phyloP scores from a whole-genome alignment of 2,797 vertebrate species.

The Tangara arthus region DNA sequence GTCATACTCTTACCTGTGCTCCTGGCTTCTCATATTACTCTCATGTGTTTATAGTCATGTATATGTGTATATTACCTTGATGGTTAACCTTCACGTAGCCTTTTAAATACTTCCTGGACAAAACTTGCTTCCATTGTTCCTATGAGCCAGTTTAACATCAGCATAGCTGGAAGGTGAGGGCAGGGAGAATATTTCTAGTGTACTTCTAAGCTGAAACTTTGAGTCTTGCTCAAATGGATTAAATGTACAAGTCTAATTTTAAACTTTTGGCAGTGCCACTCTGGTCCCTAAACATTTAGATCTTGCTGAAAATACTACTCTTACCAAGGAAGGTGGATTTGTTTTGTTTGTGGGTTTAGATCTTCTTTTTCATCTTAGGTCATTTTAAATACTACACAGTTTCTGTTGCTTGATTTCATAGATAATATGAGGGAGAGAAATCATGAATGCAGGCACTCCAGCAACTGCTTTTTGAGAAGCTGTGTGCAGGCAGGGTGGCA shows the following conservation, averaged over 20 bases:
- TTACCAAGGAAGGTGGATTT: not conserved
- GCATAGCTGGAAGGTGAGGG: not conserved
- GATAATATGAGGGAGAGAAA: not conserved
- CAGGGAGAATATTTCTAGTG: not conserved
- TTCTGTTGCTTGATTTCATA: not conserved
- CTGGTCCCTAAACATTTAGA: not conserved
- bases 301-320: not conserved
- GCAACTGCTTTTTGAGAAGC: not conserved
- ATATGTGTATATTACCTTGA: not conserved
- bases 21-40: not conserved
- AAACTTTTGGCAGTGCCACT: not conserved
- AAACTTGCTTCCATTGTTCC: not conserved
- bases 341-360: not conserved
- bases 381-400: not conserved
- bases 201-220: not conserved
- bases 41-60: not conserved
- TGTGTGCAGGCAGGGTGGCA: not conserved
- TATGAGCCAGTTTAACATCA: not conserved
- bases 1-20: not conserved
- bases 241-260: not conserved
- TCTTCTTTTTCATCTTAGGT: not conserved
- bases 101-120: not conserved
- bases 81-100: not conserved
- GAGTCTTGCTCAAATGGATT: not conserved
- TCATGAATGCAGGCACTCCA: accelerated